A percentile compares a stretch with the other conserved stretches of the same genome.
phyloP scores from a whole-genome alignment of 2,113 vertebrate genomes.

The Chascanopsetta lugubris region DNA sequence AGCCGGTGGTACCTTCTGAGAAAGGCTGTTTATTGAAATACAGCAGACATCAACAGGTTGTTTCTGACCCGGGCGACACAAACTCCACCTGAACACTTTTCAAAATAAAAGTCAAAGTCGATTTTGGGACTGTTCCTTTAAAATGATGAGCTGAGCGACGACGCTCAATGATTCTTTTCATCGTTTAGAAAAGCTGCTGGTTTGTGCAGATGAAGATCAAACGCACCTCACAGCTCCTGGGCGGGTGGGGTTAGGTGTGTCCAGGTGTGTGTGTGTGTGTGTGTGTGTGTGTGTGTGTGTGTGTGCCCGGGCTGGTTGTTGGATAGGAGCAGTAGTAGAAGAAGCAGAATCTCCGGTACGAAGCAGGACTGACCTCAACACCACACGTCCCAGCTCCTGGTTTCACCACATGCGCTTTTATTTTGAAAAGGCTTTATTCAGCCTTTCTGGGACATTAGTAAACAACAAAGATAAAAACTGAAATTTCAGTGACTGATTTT shows the following conservation, averaged over 20 bases:
- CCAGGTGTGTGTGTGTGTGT: constrained; percentile 42
- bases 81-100: constrained; percentile 45
- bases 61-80: constrained; percentile 62
- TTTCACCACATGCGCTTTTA: neutral
- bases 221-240: neutral
- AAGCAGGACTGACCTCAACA: constrained; percentile 69
- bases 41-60: constrained; percentile 90
- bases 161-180: too few relatives aligned
- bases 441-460: too few relatives aligned
- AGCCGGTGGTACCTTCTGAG: constrained; percentile 63
- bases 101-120: neutral
- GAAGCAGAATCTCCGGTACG: constrained; percentile 71
- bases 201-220: neutral
- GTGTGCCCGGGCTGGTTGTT: constrained; percentile 58
- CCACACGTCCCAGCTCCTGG: constrained; percentile 18
- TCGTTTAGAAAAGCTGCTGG: neutral
- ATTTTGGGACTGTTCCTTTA: too few relatives aligned
- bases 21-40: constrained; percentile 92
- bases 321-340: constrained; percentile 70
- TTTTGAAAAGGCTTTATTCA: too few relatives aligned
- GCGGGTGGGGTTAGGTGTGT: neutral
- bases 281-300: constrained; percentile 36
- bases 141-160: too few relatives aligned
- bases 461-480: too few relatives aligned
- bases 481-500: too few relatives aligned